phyloP scores from a whole-genome alignment of 1,140 invertebrate genomes.

The Heliothis virescens region DNA sequence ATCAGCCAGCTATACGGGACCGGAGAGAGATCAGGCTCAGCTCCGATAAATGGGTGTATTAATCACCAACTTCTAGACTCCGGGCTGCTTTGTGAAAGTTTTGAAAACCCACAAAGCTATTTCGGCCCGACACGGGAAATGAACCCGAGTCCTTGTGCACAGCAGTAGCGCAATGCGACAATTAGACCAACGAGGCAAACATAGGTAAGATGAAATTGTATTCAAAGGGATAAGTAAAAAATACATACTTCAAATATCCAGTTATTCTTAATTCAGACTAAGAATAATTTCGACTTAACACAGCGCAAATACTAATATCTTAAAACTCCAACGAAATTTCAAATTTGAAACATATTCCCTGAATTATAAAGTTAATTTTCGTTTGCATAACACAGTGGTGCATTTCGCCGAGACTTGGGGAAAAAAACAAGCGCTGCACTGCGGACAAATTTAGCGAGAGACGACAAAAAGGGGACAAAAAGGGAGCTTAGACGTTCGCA shows the following conservation, averaged over 20 bases:
- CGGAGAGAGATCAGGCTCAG: no score
- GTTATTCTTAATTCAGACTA: constrained; percentile 54
- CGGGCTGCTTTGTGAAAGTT: no score
- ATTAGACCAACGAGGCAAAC: no score
- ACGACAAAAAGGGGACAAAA: constrained; percentile 59
- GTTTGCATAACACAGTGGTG: constrained; percentile 47
- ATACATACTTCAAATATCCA: constrained; percentile 32
- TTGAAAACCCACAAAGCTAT: no score
- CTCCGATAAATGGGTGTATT: no score
- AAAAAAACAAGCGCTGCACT: constrained; percentile 60
- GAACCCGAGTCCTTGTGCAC: no score
- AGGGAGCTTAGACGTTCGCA: constrained; percentile 55
- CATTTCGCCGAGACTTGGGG: constrained; percentile 34
- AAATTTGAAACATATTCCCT: constrained; percentile 40
- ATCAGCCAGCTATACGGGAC: no score
- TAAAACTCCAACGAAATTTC: neutral
- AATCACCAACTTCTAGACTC: no score
- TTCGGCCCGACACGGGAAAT: no score
- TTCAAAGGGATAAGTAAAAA: constrained; percentile 55
- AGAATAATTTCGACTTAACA: constrained; percentile 52
- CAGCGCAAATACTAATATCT: constrained; percentile 14
- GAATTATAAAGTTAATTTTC: constrained; percentile 51
- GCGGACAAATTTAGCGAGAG: constrained; percentile 75
- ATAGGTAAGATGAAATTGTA: no score
- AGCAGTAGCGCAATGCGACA: no score